Evolutionary conservation across 37 sponge, comb jelly and placozoan species (phyloP).

Genomic region (Amphimedon queenslandica): DNA sequence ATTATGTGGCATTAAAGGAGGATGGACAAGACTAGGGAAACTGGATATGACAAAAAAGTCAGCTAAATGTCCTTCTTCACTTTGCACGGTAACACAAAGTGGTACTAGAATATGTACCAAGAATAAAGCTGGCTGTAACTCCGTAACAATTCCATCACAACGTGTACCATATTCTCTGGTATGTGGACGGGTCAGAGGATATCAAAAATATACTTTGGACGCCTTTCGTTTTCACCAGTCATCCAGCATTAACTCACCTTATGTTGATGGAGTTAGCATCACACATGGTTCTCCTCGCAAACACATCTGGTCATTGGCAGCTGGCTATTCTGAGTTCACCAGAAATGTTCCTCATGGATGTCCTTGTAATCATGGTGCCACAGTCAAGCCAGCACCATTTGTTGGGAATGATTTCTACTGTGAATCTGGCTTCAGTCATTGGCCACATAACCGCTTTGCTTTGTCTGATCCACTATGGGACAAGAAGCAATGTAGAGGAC

Average conservation of each 20-base stretch:
- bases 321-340: neutral
- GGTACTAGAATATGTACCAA: too few species aligned
- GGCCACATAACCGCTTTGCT: neutral
- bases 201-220: neutral
- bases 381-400: neutral
- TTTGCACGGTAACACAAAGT: too few species aligned
- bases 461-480: neutral
- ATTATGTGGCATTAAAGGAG: too few species aligned
- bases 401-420: conserved; percentile 9
- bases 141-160: too few species aligned
- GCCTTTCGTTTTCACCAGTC: neutral
- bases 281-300: neutral
- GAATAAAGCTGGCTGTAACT: too few species aligned
- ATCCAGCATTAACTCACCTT: neutral
- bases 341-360: neutral
- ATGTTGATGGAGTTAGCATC: conserved; percentile 9
- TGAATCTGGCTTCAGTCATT: neutral
- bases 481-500: neutral
- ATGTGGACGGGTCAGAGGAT: conserved; percentile 1
- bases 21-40: too few species aligned
- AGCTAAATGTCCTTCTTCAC: too few species aligned
- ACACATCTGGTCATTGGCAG: conserved; percentile 2
- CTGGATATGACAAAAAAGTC: too few species aligned
- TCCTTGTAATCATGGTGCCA: neutral
- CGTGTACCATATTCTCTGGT: neutral